Conservation (phyloP, 2,113 vertebrate species). For the Paradoxurus hermaphroditus region DNA sequence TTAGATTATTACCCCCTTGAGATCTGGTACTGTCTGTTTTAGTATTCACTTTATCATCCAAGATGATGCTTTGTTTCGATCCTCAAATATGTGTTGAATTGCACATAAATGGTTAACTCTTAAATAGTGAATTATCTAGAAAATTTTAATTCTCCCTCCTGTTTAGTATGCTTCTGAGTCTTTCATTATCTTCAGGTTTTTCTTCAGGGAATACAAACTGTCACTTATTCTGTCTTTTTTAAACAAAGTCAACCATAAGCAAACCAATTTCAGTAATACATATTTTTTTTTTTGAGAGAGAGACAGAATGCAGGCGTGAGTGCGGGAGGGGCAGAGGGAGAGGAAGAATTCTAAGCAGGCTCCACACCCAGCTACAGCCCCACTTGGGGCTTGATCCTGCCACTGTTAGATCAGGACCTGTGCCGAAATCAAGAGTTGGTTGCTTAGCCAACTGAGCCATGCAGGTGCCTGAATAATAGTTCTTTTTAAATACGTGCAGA, state of each 20-base stretch:
- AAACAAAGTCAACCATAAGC: neutral
- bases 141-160: neutral
- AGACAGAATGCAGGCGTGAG: too few relatives aligned
- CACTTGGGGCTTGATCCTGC: too few relatives aligned
- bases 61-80: neutral
- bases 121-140: slow-evolving; percentile 6
- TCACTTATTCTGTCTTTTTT: neutral
- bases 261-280: neutral
- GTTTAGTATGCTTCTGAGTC: neutral
- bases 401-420: too few relatives aligned
- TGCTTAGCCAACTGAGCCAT: too few relatives aligned
- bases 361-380: too few relatives aligned
- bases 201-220: neutral
- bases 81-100: neutral
- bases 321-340: too few relatives aligned
- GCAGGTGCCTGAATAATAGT: too few relatives aligned
- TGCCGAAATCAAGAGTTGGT: too few relatives aligned
- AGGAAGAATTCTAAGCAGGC: too few relatives aligned
- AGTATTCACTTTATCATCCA: neutral
- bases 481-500: too few relatives aligned
- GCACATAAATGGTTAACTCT: neutral
- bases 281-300: neutral
- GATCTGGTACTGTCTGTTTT: neutral
- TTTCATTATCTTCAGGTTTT: slow-evolving; percentile 23
- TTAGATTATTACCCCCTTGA: neutral